Percentiles rank a stretch among this genome's conserved stretches.
phyloP scores from a whole-genome alignment of 2,797 vertebrate species.

The Rhinichthys osculus region DNA sequence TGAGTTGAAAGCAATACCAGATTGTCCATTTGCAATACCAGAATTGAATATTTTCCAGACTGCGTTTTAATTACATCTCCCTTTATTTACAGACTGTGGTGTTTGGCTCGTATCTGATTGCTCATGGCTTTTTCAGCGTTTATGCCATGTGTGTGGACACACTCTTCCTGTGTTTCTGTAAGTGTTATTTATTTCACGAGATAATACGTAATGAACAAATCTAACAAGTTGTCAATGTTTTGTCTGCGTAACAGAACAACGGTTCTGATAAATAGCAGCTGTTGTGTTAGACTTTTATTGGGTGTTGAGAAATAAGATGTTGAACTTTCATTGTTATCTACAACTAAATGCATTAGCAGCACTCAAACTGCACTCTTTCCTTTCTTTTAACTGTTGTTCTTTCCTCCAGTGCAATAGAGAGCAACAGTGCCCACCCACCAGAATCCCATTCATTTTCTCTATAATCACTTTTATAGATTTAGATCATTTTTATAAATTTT shows the following conservation, averaged over 20 bases:
- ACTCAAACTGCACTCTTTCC: slow-evolving; percentile 1
- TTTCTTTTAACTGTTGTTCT: slow-evolving; percentile 18
- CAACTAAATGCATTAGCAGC: not conserved
- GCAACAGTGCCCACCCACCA: not conserved
- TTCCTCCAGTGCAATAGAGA: not conserved
- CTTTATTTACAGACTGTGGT: slow-evolving; percentile 83
- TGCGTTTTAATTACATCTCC: not conserved
- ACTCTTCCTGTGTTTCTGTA: slow-evolving; percentile 98
- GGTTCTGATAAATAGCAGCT: slow-evolving; percentile 22
- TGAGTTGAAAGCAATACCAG: not conserved
- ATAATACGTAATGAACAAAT: not conserved
- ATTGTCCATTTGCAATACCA: not conserved
- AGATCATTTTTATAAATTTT: too few relatives aligned
- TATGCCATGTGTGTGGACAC: slow-evolving; percentile 99
- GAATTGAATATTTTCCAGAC: not conserved
- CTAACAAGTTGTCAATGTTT: not conserved
- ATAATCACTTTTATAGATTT: not conserved
- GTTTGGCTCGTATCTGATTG: slow-evolving; percentile 93
- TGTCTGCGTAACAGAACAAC: not conserved
- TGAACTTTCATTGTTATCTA: not conserved
- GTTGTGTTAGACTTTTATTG: not conserved
- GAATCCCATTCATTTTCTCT: slow-evolving; percentile 18
- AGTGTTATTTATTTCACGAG: slow-evolving; percentile 68
- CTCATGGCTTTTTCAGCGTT: slow-evolving; percentile 97
- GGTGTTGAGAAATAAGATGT: not conserved